A percentile compares a stretch with the other conserved stretches of the same genome.
Evolutionary conservation across 1,140 invertebrate species (phyloP).

Genomic region (Zelostemma sp.): DNA sequence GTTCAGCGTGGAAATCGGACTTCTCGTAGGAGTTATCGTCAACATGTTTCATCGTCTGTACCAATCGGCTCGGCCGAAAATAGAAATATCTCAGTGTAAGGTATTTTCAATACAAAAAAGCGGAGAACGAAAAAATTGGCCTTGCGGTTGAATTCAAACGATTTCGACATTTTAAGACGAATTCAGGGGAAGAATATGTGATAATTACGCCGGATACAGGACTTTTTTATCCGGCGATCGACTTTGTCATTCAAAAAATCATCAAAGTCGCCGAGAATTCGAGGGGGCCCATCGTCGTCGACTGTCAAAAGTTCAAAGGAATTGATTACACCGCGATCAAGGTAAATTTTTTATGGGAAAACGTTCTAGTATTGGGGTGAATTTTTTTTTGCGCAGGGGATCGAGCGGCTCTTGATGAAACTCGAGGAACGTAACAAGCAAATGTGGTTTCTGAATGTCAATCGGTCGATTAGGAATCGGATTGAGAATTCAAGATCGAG

Average conservation of each 20-base stretch:
- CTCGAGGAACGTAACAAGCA: constrained; percentile 56
- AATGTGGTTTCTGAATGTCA: constrained; percentile 62
- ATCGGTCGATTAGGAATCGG: constrained; percentile 32
- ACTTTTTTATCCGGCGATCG: constrained; percentile 76
- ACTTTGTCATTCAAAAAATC: constrained; percentile 71
- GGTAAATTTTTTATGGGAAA: constrained; percentile 61
- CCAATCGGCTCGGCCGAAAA: constrained; percentile 64
- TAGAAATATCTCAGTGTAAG: constrained; percentile 60
- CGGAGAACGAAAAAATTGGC: too few species aligned
- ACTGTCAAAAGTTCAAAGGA: constrained; percentile 73
- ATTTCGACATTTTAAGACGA: constrained; percentile 44
- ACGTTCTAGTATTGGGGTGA: constrained; percentile 35
- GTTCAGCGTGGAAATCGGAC: constrained; percentile 77
- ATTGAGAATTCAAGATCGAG: constrained; percentile 44
- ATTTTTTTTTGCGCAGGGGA: constrained; percentile 54
- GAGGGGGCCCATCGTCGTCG: constrained; percentile 72
- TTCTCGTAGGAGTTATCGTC: constrained; percentile 75
- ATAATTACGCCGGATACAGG: constrained; percentile 74
- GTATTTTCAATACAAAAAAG: constrained; percentile 47
- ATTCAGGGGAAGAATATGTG: constrained; percentile 66
- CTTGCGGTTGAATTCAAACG: constrained; percentile 13
- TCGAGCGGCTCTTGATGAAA: constrained; percentile 57
- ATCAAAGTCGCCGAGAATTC: constrained; percentile 62
- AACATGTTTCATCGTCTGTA: constrained; percentile 76
- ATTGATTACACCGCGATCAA: constrained; percentile 77